Conservation (phyloP, 2,113 vertebrate species). For the Morone saxatilis region DNA sequence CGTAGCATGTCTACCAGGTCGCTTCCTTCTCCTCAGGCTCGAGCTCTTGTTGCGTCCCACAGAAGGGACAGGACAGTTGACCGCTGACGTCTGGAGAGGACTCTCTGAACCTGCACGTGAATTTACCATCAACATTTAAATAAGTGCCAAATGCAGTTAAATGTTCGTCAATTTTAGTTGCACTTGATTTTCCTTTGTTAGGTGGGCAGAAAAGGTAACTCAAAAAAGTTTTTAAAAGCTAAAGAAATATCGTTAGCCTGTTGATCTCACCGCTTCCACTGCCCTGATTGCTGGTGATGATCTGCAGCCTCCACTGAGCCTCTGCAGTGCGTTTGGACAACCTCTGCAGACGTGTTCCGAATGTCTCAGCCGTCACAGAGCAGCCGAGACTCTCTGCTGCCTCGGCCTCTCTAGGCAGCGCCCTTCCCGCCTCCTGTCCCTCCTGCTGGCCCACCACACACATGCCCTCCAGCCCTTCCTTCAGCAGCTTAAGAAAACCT, state of each 20-base stretch:
- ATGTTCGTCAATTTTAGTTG: not conserved
- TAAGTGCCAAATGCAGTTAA: too few relatives aligned
- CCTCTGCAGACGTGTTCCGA: constrained; percentile 85
- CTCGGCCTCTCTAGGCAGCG: constrained; percentile 77
- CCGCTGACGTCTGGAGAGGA: constrained; percentile 28
- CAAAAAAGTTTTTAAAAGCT: not conserved
- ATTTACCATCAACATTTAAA: not conserved
- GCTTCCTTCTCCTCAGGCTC: constrained; percentile 84
- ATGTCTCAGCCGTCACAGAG: constrained; percentile 85
- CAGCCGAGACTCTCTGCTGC: constrained; percentile 85
- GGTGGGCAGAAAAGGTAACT: not conserved
- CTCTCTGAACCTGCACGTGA: constrained; percentile 65
- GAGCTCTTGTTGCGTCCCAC: constrained; percentile 75
- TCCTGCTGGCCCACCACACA: constrained; percentile 83
- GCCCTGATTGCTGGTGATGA: constrained; percentile 90
- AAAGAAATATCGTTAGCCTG: not conserved
- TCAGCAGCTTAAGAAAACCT: constrained; percentile 90
- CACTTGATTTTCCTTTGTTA: not conserved
- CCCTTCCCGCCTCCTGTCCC: constrained; percentile 76
- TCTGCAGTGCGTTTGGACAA: constrained; percentile 94
- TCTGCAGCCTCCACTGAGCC: constrained; percentile 95
- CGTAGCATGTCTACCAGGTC: constrained; percentile 76
- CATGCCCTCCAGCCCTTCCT: constrained; percentile 89
- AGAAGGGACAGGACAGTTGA: constrained; percentile 30
- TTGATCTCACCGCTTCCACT: constrained; percentile 81